Evolutionary conservation across 2,113 vertebrate genomes (phyloP), one percentile per base, ranked within the genome.

Genomic region (Nothoprocta perdicaria): DNA sequence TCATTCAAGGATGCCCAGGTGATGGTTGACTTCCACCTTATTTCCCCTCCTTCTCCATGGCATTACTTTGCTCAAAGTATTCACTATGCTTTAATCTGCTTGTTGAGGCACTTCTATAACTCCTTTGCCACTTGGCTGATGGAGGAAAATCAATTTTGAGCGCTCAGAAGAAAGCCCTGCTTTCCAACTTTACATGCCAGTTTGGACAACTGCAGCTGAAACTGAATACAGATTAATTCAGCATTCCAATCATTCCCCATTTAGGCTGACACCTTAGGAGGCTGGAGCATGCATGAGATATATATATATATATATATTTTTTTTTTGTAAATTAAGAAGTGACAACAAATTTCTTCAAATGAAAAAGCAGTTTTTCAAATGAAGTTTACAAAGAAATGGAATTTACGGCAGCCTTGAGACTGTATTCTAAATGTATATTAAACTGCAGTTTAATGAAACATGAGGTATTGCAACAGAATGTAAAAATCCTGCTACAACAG

Each of bases 161-260:
- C 92, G 94, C 93, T 93, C 92, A 95, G 93, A 95, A 94, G 86
- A 91, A 95, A 94, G 84, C 78, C 63, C 79, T 62, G 40, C 82
- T 61, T 69, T 93, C 78, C 84, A 83, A 93, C 86, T 95, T 92
- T 84, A 93, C 62, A 86, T 35, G 40, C 33, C 71, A 52, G 17
- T 8, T 60, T 87, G 87, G 41, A 72, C 68, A 91, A 67, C 31
- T 69, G 74, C 71, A 74, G 71, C 61, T 93, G 86, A 88, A 92
- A 92, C 40, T 33, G 79, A 93, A 92, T 63, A 62, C 68, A 61
- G 40, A 92, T 52, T 80, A 71, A 81, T 86, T 88, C 46, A 33
- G 77, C 45, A 73, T 83, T 88, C 61, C 57, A 78, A 48, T 31
- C 68, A 86, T 88, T 78, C 83, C 63, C 75, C 58, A 73, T 89